Evolutionary conservation across 2,113 vertebrate species (phyloP).

Genomic region (Clupea harengus): DNA sequence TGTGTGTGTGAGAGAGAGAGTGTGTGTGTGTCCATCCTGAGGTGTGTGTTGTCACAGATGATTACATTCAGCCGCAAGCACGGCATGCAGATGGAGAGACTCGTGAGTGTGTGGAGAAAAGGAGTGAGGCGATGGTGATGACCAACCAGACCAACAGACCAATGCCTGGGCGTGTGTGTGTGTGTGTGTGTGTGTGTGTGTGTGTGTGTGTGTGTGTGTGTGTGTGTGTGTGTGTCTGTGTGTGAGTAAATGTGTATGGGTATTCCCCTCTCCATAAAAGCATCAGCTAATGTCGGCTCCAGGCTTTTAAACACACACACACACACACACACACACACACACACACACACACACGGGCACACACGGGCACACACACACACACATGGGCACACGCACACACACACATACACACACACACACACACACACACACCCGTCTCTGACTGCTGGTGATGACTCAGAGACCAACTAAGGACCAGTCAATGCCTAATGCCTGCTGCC

Average conservation of each 20-base stretch:
- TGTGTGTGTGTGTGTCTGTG: not conserved
- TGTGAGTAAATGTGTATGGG: not conserved
- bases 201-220: not conserved
- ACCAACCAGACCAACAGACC: no score
- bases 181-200: not conserved
- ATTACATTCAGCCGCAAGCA: not conserved
- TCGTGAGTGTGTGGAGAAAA: no score
- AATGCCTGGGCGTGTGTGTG: not conserved
- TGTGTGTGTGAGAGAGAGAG: not conserved
- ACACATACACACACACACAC: not conserved
- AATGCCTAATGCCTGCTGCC: not conserved
- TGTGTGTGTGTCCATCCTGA: not conserved
- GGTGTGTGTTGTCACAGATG: not conserved
- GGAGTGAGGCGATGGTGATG: no score
- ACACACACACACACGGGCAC: not conserved
- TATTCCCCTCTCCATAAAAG: not conserved
- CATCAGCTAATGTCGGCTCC: no score
- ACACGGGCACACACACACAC: not conserved
- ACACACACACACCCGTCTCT: conserved; percentile 14
- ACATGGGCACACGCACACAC: not conserved
- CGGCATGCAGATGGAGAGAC: no score
- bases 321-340: no score
- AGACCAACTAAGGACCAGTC: no score
- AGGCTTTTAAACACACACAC: no score
- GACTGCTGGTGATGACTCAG: no score